Evolutionary conservation across 2,888 invertebrate genomes (phyloP).

Genomic region (Andrena camellia): DNA sequence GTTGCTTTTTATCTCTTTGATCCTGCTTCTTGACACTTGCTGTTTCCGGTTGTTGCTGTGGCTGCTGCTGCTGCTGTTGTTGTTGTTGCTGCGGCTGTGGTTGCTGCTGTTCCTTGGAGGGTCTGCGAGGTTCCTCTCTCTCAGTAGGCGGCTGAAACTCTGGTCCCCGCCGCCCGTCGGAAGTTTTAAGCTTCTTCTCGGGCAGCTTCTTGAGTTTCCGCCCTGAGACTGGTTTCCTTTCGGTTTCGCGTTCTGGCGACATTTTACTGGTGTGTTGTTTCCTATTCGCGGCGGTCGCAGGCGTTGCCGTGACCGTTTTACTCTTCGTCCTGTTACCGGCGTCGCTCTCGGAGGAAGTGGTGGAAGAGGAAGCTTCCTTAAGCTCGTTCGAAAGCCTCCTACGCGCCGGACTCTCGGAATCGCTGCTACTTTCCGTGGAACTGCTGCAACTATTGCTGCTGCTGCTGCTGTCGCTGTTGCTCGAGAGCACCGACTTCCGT

Average conservation of each 20-base stretch:
- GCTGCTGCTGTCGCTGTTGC: conserved; percentile 87
- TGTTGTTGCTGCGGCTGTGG: conserved; percentile 85
- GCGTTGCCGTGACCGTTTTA: conserved; percentile 62
- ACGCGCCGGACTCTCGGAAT: conserved; percentile 77
- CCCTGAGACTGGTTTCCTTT: conserved; percentile 81
- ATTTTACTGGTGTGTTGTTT: conserved; percentile 38
- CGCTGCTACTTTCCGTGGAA: conserved; percentile 83
- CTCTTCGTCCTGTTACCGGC: conserved; percentile 67
- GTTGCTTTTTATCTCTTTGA: conserved; percentile 72
- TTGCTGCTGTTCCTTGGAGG: conserved; percentile 82
- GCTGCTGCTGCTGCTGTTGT: conserved; percentile 84
- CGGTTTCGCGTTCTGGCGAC: conserved; percentile 53
- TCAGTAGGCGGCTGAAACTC: conserved; percentile 90
- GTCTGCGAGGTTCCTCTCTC: conserved; percentile 90
- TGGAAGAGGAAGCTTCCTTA: conserved; percentile 73
- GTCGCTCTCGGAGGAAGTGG: conserved; percentile 82
- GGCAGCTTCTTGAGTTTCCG: conserved; percentile 89
- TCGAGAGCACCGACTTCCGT: conserved; percentile 85
- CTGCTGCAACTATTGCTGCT: conserved; percentile 86
- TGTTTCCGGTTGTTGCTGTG: conserved; percentile 71
- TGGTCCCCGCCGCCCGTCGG: conserved; percentile 91
- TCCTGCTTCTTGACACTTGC: conserved; percentile 69
- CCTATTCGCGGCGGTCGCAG: conserved; percentile 32
- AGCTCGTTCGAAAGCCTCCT: conserved; percentile 47
- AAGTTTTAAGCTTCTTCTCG: conserved; percentile 94